Evolutionary conservation across 2,113 vertebrate species (phyloP), one percentile per base, ranked within the genome.

Genomic region (Monopterus albus): DNA sequence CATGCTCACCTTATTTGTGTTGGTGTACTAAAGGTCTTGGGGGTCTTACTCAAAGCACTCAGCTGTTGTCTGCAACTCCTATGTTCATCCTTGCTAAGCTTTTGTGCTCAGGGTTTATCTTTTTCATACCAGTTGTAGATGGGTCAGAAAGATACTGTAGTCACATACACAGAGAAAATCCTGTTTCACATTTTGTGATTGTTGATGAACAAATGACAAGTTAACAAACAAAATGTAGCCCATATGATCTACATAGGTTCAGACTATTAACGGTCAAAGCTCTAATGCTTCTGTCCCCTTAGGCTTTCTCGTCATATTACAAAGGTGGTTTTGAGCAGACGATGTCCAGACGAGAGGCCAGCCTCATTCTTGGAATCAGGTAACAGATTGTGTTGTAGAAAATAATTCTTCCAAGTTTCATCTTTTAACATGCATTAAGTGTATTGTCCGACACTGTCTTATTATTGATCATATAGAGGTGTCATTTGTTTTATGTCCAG

Each of bases 281-380:
- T 29, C 2, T 43, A 15, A 49, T 2, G 35, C 17, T 23, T 57
- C 12, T 60, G 6, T 69, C 49, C 0, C 23, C 9, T n/a, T 31
- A 98, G 96, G 90, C 86, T 39, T 89, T 96, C 90, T 95, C 95
- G 35, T 82, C 92, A 0, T 97, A 98, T 86, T 98, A 98, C 87
- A 97, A 96, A 95, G 97, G 97, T 84, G 96, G 96, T 83, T 98
- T 98, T 92, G 96, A 98, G 61, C 93, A 92, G 88, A 97, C 96
- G 93, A 98, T 98, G 96, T 96, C 92, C 82, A 95, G 92, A 59
- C 90, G 95, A 87, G 97, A 99, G 92, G 97, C 97, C 70, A 93
- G 95, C 84, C 96, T 98, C 58, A 89, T 98, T 91, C 95, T 98
- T 56, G 96, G 96, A 71, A 84, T 98, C 84, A 96, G 97, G 97